A percentile compares a stretch with the other conserved stretches of the same genome.
These are phyloP conservation scores for Gymnogyps californianus DNA, from an alignment of 2,113 vertebrate genomes.

Conservation along the genomic window DNA sequence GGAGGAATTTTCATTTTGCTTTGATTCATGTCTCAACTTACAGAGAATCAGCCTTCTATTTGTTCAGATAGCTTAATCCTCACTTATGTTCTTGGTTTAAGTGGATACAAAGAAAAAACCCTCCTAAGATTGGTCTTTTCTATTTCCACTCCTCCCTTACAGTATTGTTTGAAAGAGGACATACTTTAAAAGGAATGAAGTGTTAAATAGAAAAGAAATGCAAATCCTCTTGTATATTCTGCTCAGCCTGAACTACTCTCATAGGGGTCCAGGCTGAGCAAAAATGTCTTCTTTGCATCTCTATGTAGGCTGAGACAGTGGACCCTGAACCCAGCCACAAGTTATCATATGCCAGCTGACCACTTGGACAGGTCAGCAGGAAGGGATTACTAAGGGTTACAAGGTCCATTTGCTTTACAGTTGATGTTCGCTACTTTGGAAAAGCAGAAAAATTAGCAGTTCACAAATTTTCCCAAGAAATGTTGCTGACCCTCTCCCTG, in stretches of 20 bases:
- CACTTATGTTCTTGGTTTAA: conserved; percentile 48
- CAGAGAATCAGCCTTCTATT: conserved; percentile 25
- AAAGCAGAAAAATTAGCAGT: not conserved
- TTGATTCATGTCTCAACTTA: conserved; percentile 44
- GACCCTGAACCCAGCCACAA: not conserved
- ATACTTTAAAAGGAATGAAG: not conserved
- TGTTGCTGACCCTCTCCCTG: not conserved
- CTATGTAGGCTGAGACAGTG: not conserved
- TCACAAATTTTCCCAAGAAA: not conserved
- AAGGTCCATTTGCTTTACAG: not conserved
- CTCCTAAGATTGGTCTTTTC: not conserved
- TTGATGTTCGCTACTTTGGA: not conserved
- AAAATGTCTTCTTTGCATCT: not conserved
- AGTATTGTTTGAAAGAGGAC: not conserved
- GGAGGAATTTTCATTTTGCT: conserved; percentile 40
- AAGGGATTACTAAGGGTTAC: not conserved
- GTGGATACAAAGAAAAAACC: not conserved
- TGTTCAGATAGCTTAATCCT: conserved; percentile 62
- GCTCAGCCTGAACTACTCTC: not conserved
- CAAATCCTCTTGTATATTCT: not conserved
- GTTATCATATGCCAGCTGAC: not conserved
- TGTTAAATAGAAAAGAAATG: not conserved
- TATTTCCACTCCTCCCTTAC: not conserved
- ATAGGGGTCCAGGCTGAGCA: not conserved
- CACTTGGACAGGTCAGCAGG: not conserved